These are phyloP conservation scores for Rhyacophila brunnea DNA, from an alignment of 1,140 invertebrate species.

Conservation along the genomic window DNA sequence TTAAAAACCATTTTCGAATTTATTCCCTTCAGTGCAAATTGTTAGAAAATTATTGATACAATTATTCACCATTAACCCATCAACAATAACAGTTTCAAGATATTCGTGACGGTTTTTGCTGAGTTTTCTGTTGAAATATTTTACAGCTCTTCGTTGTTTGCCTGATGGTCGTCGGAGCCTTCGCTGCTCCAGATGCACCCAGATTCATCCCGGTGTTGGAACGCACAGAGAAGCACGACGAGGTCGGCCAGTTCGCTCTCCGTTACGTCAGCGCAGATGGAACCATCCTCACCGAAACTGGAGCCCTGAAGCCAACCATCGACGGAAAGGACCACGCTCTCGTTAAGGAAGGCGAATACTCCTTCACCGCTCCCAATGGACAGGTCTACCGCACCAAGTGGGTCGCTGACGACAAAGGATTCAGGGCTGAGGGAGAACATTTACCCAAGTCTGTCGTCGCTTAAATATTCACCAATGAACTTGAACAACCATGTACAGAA, in stretches of 20 bases:
- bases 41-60: neutral
- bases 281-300: constrained; percentile 41
- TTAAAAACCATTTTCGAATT: neutral
- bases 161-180: constrained; percentile 18
- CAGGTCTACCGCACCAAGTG: constrained; percentile 43
- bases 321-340: constrained; percentile 41
- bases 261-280: constrained; percentile 46
- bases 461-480: neutral
- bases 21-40: neutral
- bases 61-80: neutral
- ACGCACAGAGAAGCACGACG: constrained; percentile 43
- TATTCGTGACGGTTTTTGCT: neutral
- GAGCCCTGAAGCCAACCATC: constrained; percentile 39
- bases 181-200: constrained; percentile 17
- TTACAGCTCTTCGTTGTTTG: constrained; percentile 17
- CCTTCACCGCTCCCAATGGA: constrained; percentile 42
- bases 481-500: too few relatives aligned
- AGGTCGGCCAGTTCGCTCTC: constrained; percentile 45
- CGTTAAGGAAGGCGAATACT: constrained; percentile 40
- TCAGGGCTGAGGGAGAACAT: constrained; percentile 42
- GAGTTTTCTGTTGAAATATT: neutral
- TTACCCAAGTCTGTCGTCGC: constrained; percentile 40
- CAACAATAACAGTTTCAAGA: neutral
- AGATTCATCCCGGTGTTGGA: constrained; percentile 31
- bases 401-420: constrained; percentile 43